Base-by-base conservation (phyloP, 2,113 vertebrate species). In the Xiphophorus hellerii region DNA sequence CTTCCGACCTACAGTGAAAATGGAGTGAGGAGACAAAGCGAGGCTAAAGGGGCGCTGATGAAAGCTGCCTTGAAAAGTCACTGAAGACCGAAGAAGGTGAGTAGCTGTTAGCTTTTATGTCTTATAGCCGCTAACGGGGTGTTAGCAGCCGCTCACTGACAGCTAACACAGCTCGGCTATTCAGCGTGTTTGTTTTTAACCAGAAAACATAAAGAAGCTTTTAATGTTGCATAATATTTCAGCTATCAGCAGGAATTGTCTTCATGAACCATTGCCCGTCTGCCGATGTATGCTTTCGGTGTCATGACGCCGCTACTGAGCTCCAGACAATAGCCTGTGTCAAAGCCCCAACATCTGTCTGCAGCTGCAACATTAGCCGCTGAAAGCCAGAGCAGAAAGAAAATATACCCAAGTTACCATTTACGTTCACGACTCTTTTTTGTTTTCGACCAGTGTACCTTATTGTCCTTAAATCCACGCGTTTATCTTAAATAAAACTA, bases 261-360 rank as follows among this genome's bases (percentile, higher is more conserved):
- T n/a, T 22, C 22, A 4, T 58, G 44, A 48, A 5, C 25, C 25
- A 58, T 25, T 5, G 7, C 20, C 6, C 0, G 22, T n/a, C 51
- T 54, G 51, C 44, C n/a, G 8, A 3, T 11, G 6, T 58, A 2
- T n/a, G 51, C 22, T 58, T 58, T 58, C n/a, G 42, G 14, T 25
- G 11, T n/a, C 27, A n/a, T 29, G 22, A 27, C 29, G 2, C 29
- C 68, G 67, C 22, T 54, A 29, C 69, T 48, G 11, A 33, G 71
- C 14, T 78, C 73, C 88, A 89, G 88, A 78, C 71, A 73, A 66
- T 80, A 78, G 84, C 81, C 73, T 80, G 77, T 14, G 1, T 44
- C 78, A 69, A 3, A 77, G 68, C 54, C 22, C 14, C 0, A 76
- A 77, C 85, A 82, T 73, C 88, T 88, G 82, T 73, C 66, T 66